Evolutionary conservation across 2,888 invertebrate species (phyloP).

Genomic region (Dryococelus australis): DNA sequence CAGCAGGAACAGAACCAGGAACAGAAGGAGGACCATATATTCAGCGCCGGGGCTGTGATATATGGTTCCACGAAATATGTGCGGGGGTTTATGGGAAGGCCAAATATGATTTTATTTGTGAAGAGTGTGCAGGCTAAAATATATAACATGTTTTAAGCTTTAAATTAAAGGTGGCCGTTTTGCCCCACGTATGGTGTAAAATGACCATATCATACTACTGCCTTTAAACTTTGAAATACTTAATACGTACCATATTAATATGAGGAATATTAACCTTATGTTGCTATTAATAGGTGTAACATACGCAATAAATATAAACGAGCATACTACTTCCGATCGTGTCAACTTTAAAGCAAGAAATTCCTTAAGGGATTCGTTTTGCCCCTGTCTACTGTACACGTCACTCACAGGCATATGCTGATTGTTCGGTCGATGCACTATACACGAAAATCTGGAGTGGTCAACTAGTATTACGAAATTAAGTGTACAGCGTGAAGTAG

Average conservation of each 20-base stretch:
- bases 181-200: not conserved
- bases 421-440: too few relatives aligned
- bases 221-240: not conserved
- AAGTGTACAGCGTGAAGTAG: too few relatives aligned
- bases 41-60: not conserved
- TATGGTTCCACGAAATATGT: not conserved
- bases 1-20: slow-evolving; percentile 7
- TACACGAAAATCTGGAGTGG: too few relatives aligned
- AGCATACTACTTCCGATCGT: not conserved
- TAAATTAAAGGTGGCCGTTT: not conserved
- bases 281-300: not conserved
- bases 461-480: too few relatives aligned
- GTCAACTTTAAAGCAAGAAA: not conserved
- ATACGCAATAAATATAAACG: not conserved
- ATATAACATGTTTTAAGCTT: too few relatives aligned
- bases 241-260: not conserved
- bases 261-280: not conserved
- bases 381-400: not conserved
- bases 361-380: not conserved
- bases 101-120: too few relatives aligned
- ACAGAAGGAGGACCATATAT: not conserved
- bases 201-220: too few relatives aligned
- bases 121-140: too few relatives aligned
- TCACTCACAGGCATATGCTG: too few relatives aligned
- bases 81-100: too few relatives aligned